Evolutionary conservation across 2,888 invertebrate genomes (phyloP), one percentile per base, ranked within the genome.

Genomic region (Apamea crenata): DNA sequence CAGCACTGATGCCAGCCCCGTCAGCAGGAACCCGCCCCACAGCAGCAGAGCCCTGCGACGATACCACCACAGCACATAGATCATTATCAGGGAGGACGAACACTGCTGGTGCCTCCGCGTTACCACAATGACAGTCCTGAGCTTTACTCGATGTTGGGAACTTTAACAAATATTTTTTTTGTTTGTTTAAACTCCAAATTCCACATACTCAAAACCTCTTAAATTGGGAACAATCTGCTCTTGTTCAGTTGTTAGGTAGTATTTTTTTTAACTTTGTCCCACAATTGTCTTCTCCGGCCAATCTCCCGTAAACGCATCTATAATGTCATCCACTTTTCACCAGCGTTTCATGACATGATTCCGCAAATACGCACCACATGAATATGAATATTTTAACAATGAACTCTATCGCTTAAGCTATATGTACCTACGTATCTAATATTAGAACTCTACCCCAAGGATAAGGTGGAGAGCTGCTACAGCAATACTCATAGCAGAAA

Each of bases 11-110:
- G 98, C 98, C 87, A 98, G 90, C 1, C 98, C 97, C 97, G 98
- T 98, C 83, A 98, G 97, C 53, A 98, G 97, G 93, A 99, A 98
- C 63, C 99, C 99, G 89, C 98, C 98, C 98, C 98, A 98, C 77
- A 99, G 96, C 92, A 99, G 97, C n/a, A 99, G 97, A 84, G 96
- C 96, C 10, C 96, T 96, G 61, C 63, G 25, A 14, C 18, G 10
- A n/a, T 8, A 5, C 21, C 69, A 70, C 50, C 70, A 16, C 36
- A 53, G 7, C 69, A 21, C 21, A 36, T n/a, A 50, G n/a, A 50
- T 36, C 36, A 69, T 32, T 25, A 25, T n/a, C n/a, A 70, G 7
- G 6, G n/a, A 71, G 18, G 56, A 50, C 14, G 25, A 2, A 8
- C 25, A 53, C 25, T 5, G 8, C 50, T n/a, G 25, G 6, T 18